Percentiles rank a stretch among this genome's conserved stretches.
These are phyloP conservation scores for Hylyphantes graminicola DNA, from an alignment of 1,140 invertebrate genomes.

Conservation along the genomic window DNA sequence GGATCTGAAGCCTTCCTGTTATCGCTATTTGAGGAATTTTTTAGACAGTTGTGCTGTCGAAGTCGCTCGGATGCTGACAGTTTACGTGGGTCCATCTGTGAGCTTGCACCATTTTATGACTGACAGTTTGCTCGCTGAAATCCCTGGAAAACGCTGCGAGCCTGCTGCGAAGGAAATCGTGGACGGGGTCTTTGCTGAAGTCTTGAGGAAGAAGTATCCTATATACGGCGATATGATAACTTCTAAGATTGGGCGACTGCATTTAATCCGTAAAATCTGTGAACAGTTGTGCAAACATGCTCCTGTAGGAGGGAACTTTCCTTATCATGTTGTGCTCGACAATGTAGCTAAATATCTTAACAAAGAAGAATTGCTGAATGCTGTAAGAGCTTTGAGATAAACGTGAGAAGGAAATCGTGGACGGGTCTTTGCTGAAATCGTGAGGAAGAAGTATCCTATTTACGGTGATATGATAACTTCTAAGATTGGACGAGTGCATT, in stretches of 20 bases:
- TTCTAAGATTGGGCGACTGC: neutral
- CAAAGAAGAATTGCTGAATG: too few species aligned
- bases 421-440: neutral
- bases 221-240: neutral
- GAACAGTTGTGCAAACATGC: too few species aligned
- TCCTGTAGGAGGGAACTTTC: too few species aligned
- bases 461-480: neutral
- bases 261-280: neutral
- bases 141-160: neutral
- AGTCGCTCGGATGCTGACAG: conserved; percentile 4
- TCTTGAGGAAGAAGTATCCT: neutral
- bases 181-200: neutral
- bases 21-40: neutral
- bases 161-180: neutral
- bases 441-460: neutral
- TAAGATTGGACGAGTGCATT: neutral
- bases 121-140: neutral
- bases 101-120: neutral
- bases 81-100: neutral
- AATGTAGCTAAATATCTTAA: too few species aligned
- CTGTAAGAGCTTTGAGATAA: too few species aligned
- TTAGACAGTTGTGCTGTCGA: conserved; percentile 13
- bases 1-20: neutral
- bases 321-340: too few species aligned
- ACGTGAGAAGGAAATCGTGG: neutral